Conservation (phyloP, 2,888 invertebrate genomes). For the Geotrupes spiniger region DNA sequence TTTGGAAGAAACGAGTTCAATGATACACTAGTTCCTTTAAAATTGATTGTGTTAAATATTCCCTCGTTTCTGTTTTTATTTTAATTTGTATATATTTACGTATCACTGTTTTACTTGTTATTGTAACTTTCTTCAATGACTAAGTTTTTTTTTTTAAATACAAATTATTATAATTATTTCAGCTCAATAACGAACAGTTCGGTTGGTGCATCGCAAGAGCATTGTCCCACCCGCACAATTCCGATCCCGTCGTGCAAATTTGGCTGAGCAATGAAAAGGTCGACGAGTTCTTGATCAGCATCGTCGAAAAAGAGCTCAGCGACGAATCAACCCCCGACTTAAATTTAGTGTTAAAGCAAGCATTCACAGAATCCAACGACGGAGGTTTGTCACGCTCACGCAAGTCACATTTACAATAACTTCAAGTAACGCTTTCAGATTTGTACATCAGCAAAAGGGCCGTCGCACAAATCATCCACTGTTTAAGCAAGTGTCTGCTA, state of each 20-base stretch:
- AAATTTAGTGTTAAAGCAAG: conserved; percentile 41
- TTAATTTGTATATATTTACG: no score
- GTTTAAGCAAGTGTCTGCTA: conserved; percentile 45
- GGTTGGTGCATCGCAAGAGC: conserved; percentile 51
- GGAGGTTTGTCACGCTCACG: conserved; percentile 44
- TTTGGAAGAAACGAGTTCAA: no score
- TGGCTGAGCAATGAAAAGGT: conserved; percentile 52
- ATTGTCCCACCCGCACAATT: conserved; percentile 51
- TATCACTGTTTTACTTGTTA: no score
- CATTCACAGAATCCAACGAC: conserved; percentile 44
- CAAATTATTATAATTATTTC: conserved; percentile 1
- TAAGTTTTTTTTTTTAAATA: no score
- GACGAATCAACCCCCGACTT: conserved; percentile 41
- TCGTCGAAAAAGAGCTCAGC: conserved; percentile 41
- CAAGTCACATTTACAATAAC: no score
- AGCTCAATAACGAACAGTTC: conserved; percentile 35
- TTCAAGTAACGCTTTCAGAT: conserved; percentile 45
- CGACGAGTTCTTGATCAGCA: conserved; percentile 47
- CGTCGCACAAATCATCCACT: conserved; percentile 46
- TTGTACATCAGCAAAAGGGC: conserved; percentile 48
- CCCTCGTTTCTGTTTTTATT: no score
- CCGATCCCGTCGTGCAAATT: conserved; percentile 45
- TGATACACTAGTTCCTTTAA: no score
- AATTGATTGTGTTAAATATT: no score
- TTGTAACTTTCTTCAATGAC: no score